phyloP scores from a whole-genome alignment of 2,888 invertebrate species.

The Icerya purchasi region DNA sequence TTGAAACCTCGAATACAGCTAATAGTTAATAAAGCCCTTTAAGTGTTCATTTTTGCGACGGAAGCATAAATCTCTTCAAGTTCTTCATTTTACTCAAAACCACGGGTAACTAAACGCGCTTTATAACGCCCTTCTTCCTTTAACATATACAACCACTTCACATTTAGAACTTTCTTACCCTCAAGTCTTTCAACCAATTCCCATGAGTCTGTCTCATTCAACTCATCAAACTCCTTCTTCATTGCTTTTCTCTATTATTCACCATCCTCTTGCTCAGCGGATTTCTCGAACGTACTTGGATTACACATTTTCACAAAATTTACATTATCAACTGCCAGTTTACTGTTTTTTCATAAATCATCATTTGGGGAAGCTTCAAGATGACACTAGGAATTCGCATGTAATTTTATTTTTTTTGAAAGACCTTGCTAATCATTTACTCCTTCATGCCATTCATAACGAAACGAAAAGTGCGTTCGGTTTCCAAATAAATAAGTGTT shows the following conservation, averaged over 20 bases:
- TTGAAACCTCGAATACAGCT: neutral
- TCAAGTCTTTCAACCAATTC: neutral
- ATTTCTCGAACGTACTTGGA: neutral
- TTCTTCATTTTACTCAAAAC: neutral
- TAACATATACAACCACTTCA: neutral
- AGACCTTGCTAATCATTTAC: no score
- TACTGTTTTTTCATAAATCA: no score
- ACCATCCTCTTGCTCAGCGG: neutral
- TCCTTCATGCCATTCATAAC: no score
- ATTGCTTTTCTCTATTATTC: neutral
- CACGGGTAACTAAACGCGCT: neutral
- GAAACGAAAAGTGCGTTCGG: no score
- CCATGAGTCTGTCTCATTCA: constrained; percentile 3
- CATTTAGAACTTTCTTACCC: constrained; percentile 1
- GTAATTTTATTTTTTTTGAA: no score
- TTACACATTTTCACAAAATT: no score
- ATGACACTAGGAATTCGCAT: no score
- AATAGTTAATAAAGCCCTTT: neutral
- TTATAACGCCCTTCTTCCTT: neutral
- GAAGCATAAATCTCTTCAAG: neutral
- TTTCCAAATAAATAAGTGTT: no score
- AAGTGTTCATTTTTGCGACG: neutral
- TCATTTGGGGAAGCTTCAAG: no score
- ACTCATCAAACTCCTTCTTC: neutral
- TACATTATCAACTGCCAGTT: no score